These are phyloP conservation scores for Tragopan temminckii DNA, from an alignment of 2,797 vertebrate species.

Conservation along the genomic window DNA sequence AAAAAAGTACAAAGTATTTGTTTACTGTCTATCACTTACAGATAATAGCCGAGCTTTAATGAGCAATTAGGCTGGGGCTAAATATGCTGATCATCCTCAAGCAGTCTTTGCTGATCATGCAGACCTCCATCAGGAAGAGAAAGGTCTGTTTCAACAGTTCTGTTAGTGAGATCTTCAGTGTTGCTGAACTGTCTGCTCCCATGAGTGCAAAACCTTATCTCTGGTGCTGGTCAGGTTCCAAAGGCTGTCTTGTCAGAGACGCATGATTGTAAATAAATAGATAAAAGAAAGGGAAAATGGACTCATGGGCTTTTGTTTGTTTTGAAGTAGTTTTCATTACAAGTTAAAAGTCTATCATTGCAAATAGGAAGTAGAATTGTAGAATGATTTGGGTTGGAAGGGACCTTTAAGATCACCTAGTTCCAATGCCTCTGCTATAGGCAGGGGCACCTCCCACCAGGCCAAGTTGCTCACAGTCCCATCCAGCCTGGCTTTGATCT, in stretches of 20 bases:
- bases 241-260: neutral
- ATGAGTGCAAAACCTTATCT: neutral
- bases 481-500: no score
- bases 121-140: neutral
- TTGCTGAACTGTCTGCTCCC: neutral
- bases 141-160: neutral
- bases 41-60: neutral
- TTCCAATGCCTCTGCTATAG: no score
- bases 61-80: neutral
- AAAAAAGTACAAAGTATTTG: neutral
- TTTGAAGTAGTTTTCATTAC: neutral
- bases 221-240: neutral
- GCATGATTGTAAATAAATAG: neutral
- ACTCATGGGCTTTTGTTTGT: neutral
- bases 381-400: no score
- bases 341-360: neutral
- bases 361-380: neutral
- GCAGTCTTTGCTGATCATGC: neutral
- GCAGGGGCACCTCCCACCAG: no score
- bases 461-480: no score
- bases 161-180: neutral
- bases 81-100: neutral
- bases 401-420: no score
- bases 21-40: neutral
- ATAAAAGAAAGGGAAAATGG: neutral